Percentiles rank a stretch among this genome's conserved stretches.
These are phyloP conservation scores for Onychostoma macrolepis DNA, from an alignment of 2,113 vertebrate species.

Conservation along the genomic window DNA sequence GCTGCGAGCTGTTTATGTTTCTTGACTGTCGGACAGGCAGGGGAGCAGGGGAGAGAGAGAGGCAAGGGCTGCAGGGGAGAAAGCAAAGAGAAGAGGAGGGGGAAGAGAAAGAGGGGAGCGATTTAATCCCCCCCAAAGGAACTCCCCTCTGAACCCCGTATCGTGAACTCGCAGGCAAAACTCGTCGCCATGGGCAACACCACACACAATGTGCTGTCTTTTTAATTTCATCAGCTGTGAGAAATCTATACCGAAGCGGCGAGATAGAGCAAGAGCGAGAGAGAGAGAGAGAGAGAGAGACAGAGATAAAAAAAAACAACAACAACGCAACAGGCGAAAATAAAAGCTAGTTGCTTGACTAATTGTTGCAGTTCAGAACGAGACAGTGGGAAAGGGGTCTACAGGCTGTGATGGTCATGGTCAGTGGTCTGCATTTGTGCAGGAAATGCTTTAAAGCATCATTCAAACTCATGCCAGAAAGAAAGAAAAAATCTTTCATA, in stretches of 20 bases:
- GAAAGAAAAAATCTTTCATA: neutral
- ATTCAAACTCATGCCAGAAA: neutral
- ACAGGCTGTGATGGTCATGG: neutral
- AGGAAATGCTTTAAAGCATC: neutral
- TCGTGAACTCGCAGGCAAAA: slow-evolving; percentile 82
- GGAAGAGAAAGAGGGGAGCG: slow-evolving; percentile 72
- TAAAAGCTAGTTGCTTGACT: slow-evolving; percentile 28
- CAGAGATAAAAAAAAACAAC: slow-evolving; percentile 41
- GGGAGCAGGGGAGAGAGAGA: slow-evolving; percentile 71
- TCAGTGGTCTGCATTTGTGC: neutral
- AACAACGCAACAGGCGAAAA: slow-evolving; percentile 46
- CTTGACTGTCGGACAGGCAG: slow-evolving; percentile 67
- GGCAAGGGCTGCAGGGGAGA: slow-evolving; percentile 67
- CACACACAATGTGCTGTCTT: slow-evolving; percentile 81
- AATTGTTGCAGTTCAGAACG: slow-evolving; percentile 7
- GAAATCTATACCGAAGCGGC: slow-evolving; percentile 77
- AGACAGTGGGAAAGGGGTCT: neutral
- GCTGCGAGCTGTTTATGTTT: slow-evolving; percentile 78
- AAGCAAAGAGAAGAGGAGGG: slow-evolving; percentile 57
- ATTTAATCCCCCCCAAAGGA: slow-evolving; percentile 83
- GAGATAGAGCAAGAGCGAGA: slow-evolving; percentile 7
- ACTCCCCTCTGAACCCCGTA: slow-evolving; percentile 82
- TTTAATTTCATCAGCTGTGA: slow-evolving; percentile 83
- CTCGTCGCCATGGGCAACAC: slow-evolving; percentile 76
- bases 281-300: slow-evolving; percentile 31